Evolutionary conservation across 2,113 vertebrate genomes (phyloP).

Genomic region (Petromus typicus): DNA sequence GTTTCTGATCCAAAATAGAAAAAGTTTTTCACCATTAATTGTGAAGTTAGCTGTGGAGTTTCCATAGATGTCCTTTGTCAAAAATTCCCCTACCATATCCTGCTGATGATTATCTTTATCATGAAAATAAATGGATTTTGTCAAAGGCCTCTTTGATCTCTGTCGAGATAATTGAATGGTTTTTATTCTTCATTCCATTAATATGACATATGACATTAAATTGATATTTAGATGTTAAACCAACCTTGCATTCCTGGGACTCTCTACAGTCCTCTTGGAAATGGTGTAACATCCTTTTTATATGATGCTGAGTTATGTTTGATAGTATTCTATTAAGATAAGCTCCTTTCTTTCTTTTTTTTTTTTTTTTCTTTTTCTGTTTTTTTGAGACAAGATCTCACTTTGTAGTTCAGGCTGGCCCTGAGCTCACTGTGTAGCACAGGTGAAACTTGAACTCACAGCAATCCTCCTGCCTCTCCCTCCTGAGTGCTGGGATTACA

Average conservation of each 20-base stretch:
- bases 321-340: background rate
- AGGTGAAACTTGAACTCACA: too few relatives aligned
- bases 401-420: too few relatives aligned
- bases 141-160: background rate
- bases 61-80: background rate
- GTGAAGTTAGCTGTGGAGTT: constrained; percentile 3
- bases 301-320: constrained; percentile 8
- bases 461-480: too few relatives aligned
- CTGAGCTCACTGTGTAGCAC: too few relatives aligned
- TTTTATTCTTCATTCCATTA: constrained; percentile 38
- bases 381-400: too few relatives aligned
- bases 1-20: background rate
- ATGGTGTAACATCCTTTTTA: background rate
- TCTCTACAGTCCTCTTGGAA: background rate
- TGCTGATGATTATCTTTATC: constrained; percentile 5
- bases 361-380: too few relatives aligned
- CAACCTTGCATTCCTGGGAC: constrained; percentile 47
- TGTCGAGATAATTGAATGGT: background rate
- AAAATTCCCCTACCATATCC: background rate
- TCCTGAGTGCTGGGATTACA: too few relatives aligned
- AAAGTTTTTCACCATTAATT: background rate
- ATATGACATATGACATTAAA: background rate
- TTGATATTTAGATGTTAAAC: constrained; percentile 42
- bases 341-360: too few relatives aligned
- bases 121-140: constrained; percentile 23